Percentiles rank a stretch among this genome's conserved stretches.
Conservation (phyloP, 2,888 invertebrate genomes). For the Seladonia tumulorum region DNA sequence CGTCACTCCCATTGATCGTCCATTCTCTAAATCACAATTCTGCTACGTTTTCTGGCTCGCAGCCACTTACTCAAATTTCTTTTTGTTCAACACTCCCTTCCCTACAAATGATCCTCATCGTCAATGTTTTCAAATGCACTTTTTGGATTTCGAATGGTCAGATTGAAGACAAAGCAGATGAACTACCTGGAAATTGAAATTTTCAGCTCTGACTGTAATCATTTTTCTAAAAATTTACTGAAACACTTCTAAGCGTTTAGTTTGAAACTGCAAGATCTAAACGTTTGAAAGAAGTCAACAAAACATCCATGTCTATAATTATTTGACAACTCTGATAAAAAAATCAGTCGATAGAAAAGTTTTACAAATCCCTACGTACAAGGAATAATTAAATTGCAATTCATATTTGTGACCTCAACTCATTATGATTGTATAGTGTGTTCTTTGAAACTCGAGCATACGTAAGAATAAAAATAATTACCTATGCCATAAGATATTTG, state of each 20-base stretch:
- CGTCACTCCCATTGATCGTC: background rate
- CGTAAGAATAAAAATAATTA: background rate
- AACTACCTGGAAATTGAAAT: background rate
- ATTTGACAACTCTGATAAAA: no score
- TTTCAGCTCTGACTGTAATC: background rate
- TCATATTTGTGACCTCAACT: background rate
- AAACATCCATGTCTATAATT: no score
- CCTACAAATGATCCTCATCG: background rate
- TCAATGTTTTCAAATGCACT: background rate
- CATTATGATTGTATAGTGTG: background rate
- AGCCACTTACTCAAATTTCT: background rate
- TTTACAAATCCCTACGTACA: no score
- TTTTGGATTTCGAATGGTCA: background rate
- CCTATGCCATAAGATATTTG: background rate
- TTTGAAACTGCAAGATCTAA: background rate
- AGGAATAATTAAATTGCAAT: background rate
- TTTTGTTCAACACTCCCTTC: background rate
- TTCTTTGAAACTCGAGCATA: background rate
- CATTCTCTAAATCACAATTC: background rate
- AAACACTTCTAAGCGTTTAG: background rate
- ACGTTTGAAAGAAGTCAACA: no score
- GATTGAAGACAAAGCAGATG: background rate
- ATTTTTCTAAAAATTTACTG: background rate
- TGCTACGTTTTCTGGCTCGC: background rate
- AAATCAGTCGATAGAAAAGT: no score